A percentile compares a stretch with the other conserved stretches of the same genome.
These are phyloP conservation scores for Drosophila limbata DNA, from an alignment of 2,888 invertebrate species.

Conservation along the genomic window DNA sequence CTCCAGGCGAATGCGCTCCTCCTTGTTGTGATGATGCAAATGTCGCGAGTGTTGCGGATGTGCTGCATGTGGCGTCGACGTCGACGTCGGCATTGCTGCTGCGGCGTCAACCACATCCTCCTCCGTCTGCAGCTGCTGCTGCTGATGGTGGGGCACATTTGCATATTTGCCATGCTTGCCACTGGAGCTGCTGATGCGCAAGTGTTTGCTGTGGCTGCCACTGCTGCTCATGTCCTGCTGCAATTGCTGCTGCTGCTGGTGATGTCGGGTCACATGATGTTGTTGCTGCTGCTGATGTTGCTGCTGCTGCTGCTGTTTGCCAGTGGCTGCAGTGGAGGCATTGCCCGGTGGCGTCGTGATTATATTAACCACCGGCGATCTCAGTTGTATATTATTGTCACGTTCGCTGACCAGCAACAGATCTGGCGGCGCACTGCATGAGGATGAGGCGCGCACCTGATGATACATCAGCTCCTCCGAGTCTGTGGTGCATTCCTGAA, in stretches of 20 bases:
- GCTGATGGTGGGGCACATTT: slow-evolving; percentile 53
- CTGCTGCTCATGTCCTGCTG: slow-evolving; percentile 67
- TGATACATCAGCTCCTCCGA: slow-evolving; percentile 89
- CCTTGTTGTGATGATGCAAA: slow-evolving; percentile 67
- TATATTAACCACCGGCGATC: slow-evolving; percentile 83
- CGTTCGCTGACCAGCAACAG: slow-evolving; percentile 87
- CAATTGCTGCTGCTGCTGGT: slow-evolving; percentile 55
- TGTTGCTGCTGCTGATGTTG: slow-evolving; percentile 56
- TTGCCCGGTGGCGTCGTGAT: slow-evolving; percentile 80
- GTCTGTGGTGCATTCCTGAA: slow-evolving; percentile 89
- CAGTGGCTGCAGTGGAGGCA: slow-evolving; percentile 59
- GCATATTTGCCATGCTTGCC: slow-evolving; percentile 68
- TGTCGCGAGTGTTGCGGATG: slow-evolving; percentile 63
- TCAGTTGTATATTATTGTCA: slow-evolving; percentile 85
- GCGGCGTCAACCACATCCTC: slow-evolving; percentile 69
- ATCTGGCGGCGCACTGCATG: slow-evolving; percentile 89
- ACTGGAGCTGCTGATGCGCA: slow-evolving; percentile 71
- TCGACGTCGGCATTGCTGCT: slow-evolving; percentile 51
- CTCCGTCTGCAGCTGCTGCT: slow-evolving; percentile 37
- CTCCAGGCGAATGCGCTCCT: slow-evolving; percentile 84
- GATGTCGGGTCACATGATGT: slow-evolving; percentile 53
- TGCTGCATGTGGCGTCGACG: slow-evolving; percentile 52
- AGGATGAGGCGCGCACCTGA: slow-evolving; percentile 87
- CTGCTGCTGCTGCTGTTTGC: slow-evolving; percentile 46
- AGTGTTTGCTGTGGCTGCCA: slow-evolving; percentile 73